Evolutionary conservation across 2,797 vertebrate genomes (phyloP).

Genomic region (Salmo trutta): DNA sequence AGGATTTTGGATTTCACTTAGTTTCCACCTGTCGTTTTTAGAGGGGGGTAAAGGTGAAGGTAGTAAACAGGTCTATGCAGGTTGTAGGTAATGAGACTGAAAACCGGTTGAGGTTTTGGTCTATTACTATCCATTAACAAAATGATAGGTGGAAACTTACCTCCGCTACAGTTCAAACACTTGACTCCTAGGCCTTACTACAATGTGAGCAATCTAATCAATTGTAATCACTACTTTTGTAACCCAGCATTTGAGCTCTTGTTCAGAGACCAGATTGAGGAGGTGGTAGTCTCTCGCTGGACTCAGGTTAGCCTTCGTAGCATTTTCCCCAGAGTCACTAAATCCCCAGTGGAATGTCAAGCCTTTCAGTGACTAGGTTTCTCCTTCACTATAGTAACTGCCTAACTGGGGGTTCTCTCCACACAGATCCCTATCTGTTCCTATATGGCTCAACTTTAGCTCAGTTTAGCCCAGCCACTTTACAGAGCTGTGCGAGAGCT

Average conservation of each 20-base stretch:
- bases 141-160: neutral
- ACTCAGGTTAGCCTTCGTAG: slow-evolving; percentile 43
- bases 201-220: neutral
- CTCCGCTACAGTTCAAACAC: neutral
- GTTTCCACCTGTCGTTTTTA: neutral
- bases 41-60: neutral
- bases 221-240: neutral
- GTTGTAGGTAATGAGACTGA: too few relatives aligned
- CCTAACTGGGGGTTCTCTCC: slow-evolving; percentile 13
- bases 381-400: slow-evolving; percentile 31
- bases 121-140: neutral
- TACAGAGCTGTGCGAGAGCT: slow-evolving; percentile 45
- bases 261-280: slow-evolving; percentile 31
- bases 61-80: too few relatives aligned
- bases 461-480: slow-evolving; percentile 28
- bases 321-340: slow-evolving; percentile 56
- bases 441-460: slow-evolving; percentile 28
- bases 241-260: neutral
- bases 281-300: slow-evolving; percentile 26
- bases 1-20: neutral
- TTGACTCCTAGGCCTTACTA: neutral
- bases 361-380: slow-evolving; percentile 65
- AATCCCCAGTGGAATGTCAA: slow-evolving; percentile 71
- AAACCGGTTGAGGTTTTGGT: neutral
- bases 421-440: slow-evolving; percentile 64